Base-by-base conservation (phyloP, 2,113 vertebrate genomes). In the Hippocampus mohnikei region DNA sequence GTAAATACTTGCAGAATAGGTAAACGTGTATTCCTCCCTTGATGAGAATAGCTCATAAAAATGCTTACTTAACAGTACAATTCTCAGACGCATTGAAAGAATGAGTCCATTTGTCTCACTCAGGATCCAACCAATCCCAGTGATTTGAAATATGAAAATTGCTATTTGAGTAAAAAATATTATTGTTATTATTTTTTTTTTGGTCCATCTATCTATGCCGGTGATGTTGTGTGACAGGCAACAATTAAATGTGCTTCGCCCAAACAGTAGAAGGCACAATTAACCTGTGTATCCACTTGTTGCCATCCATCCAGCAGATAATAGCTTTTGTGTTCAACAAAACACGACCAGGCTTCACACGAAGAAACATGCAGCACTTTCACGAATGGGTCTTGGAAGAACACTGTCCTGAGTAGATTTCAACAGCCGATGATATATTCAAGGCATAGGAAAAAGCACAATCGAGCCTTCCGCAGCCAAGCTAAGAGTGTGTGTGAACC, bases 1-100 rank as follows among this genome's bases (percentile, higher is more conserved):
- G 5, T 65, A 65, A 65, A 65, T 65, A 65, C 63, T 65, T 46
- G 41, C 63, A 46, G 63, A 46, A 15, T 25, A 16, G 41, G 63
- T n/a, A 65, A 46, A n/a, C 15, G 23, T 46, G 23, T 46, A 65
- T 65, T 65, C 63, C 41, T 65, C 41, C 63, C 63, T 44, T 46
- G 63, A 46, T 65, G 63, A 44, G 12, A 27, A 65, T 65, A 44
- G 6, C 41, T 46, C n/a, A 23, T 15, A 50, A 65, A 65, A 65
- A 27, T 65, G 41, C n/a, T 46, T 44, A 10, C 41, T 65, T 46
- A 46, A 46, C 23, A 44, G 41, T 23, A 25, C 13, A 46, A 25
- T 18, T n/a, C 63, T 25, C n/a, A 44, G n/a, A 46, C 25, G 41
- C 63, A 46, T n/a, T 46, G 61, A 44, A 5, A 64, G 20, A 65